Base-by-base conservation (phyloP, 2,888 invertebrate genomes). In the Cosmopolites sordidus region DNA sequence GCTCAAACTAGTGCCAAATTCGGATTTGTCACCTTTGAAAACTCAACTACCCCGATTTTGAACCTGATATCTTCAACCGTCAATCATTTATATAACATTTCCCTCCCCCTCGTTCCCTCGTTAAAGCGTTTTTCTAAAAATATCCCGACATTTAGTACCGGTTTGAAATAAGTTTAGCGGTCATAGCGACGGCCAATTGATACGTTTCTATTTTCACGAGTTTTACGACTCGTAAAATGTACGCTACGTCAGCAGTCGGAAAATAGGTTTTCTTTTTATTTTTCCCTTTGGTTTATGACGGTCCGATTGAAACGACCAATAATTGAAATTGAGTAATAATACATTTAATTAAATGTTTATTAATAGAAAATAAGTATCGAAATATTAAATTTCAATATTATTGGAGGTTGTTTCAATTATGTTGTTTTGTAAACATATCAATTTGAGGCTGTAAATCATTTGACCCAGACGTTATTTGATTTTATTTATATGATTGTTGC, bases 141-240 rank as follows among this genome's bases (percentile, higher is more conserved):
- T 38, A 43, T 38, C 22, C n/a, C n/a, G 16, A 43, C 37, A 43
- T 49, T 51, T 47, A 47, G 33, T 51, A 37, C 42, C 45, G 27
- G 42, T 46, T 17, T 47, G 12, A 42, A 42, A 47, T 51, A 27
- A 51, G 46, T 51, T 51, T 40, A 22, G 33, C 30, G 40, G 45
- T 43, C 22, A 37, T 48, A 11, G 33, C 33, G 48, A 48, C 43
- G 51, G 22, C 47, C 43, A 46, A 47, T 43, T 47, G 47, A 51
- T 51, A 42, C 51, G 42, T 41, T 51, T 47, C 42, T 51, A 51
- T 51, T 51, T 51, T 51, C 51, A 47, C 43, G n/a, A 42, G 22
- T 46, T 51, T 51, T 42, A 51, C 47, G 46, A 51, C n/a, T 27
- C 17, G 33, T 51, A 42, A 51, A 51, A 42, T 43, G 41, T 47